Conservation (phyloP, 2,113 vertebrate species). For the Heterocephalus glaber region DNA sequence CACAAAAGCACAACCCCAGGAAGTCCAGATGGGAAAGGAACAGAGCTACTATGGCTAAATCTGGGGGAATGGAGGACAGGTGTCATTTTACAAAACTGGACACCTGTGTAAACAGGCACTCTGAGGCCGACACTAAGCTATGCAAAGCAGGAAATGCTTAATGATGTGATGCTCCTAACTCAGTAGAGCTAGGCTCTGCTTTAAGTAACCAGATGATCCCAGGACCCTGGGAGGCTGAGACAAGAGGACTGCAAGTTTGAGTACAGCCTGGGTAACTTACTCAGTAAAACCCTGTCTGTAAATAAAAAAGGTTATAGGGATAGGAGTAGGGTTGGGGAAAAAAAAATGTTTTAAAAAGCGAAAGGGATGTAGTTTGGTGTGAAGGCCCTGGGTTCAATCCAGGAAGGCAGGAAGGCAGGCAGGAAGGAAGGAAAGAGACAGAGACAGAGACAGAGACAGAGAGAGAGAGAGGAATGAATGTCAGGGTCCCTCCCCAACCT, state of each 20-base stretch:
- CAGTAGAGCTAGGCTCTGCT: background rate
- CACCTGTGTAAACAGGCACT: background rate
- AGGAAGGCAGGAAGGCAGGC: too few relatives aligned
- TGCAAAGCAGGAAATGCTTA: rapidly evolving
- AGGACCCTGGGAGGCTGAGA: background rate
- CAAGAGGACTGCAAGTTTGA: background rate
- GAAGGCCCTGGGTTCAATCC: background rate
- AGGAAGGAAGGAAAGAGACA: too few relatives aligned
- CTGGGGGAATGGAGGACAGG: background rate
- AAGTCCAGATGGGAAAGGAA: background rate
- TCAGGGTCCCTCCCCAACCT: background rate
- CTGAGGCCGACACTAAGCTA: background rate
- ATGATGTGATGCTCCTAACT: background rate
- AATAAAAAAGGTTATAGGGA: background rate
- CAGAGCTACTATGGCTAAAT: rapidly evolving
- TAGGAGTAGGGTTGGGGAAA: background rate
- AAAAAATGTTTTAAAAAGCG: background rate
- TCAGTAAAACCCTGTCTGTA: background rate
- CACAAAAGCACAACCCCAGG: background rate
- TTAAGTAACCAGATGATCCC: background rate
- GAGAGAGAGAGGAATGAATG: too few relatives aligned
- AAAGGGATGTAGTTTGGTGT: background rate
- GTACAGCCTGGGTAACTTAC: background rate
- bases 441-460: too few relatives aligned
- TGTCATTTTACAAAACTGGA: background rate